Evolutionary conservation across 2,113 vertebrate species (phyloP), one percentile per base, ranked within the genome.

Genomic region (Axis porcinus): DNA sequence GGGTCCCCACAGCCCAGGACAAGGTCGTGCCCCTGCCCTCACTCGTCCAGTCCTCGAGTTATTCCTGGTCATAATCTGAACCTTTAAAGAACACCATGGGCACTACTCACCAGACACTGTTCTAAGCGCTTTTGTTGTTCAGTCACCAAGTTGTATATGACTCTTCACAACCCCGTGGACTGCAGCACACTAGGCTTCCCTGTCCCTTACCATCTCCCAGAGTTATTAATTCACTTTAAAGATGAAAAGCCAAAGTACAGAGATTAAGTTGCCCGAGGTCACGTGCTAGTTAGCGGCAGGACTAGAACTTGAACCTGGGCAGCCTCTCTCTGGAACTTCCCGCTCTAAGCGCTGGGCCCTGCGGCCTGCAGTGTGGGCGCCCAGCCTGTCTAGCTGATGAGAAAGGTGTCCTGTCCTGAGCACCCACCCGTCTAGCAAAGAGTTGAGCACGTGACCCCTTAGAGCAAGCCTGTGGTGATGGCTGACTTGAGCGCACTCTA

Each of bases 331-430:
- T 3, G 3, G 36, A 54, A 83, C 23, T 30, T 1, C 21, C 0
- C 1, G 8, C 40, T 58, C 19, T 62, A 0, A 2, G 19, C 8
- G 0, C 12, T 21, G 1, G 0, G 6, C 21, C n/a, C 55, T n/a
- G 64, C 50, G 13, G 58, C 79, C 43, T n/a, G 2, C 23, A 21
- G 43, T 2, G 33, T 4, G 27, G 2, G 13, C 0, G 0, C 2
- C 33, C 30, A 25, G 3, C 28, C 9, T 79, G 36, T 57, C 92
- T 2, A 23, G 30, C 64, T 64, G 40, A 27, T 64, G 33, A 28
- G 28, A 40, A 1, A 15, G 9, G 19, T 1, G 8, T n/a, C 17
- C 21, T 2, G 2, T 52, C 40, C 52, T 5, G 0, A n/a, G 89
- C 6, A 50, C 45, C 27, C 60, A 43, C 23, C 33, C 36, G 47